Percentiles rank a stretch among this genome's conserved stretches.
Conservation (phyloP, 2,113 vertebrate genomes). For the Prolemur simus region DNA sequence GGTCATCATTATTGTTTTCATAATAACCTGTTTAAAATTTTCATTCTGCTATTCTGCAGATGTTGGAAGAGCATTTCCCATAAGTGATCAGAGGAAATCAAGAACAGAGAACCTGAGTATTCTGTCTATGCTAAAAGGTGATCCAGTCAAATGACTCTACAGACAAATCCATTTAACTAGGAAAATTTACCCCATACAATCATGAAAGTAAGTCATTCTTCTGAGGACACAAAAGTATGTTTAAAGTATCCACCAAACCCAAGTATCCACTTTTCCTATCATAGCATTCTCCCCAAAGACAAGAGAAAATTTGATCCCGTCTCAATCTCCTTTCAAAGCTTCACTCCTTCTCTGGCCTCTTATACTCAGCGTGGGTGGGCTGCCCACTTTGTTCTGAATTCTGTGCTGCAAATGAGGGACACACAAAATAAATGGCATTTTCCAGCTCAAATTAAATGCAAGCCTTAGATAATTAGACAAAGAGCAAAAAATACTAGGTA, state of each 20-base stretch:
- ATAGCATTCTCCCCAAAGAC: not conserved
- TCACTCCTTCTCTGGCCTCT: not conserved
- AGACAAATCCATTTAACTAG: not conserved
- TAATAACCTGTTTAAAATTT: not conserved
- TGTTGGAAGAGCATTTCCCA: not conserved
- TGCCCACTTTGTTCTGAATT: not conserved
- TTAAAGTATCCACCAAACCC: not conserved
- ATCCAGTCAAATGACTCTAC: not conserved
- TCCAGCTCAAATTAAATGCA: constrained; percentile 29
- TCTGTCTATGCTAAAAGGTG: not conserved
- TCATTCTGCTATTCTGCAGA: not conserved
- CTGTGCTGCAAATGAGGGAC: not conserved
- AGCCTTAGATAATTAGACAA: not conserved
- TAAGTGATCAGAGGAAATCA: not conserved
- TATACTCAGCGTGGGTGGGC: not conserved
- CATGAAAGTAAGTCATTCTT: not conserved
- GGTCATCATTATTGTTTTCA: not conserved
- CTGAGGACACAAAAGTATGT: not conserved
- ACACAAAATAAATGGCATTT: not conserved
- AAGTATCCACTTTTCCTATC: not conserved
- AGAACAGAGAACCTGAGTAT: not conserved
- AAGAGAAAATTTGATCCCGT: not conserved
- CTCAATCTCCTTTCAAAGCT: not conserved
- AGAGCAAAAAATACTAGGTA: not conserved
- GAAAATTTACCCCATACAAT: not conserved